phyloP scores from a whole-genome alignment of 1,140 invertebrate species.

The Trachelipus rathkii region DNA sequence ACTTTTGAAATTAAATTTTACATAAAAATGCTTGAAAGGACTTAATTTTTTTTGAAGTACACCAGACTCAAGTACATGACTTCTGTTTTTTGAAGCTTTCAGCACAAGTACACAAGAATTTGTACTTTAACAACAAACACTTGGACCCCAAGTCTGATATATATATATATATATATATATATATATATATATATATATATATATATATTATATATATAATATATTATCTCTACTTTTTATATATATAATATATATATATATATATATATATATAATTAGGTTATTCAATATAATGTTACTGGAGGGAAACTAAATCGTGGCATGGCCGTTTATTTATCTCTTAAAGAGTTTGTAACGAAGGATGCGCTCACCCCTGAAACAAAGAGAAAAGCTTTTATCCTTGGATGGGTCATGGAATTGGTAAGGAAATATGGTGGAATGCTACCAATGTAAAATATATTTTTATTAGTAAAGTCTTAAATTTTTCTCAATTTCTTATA shows the following conservation, averaged over 20 bases:
- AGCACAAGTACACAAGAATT: too few species aligned
- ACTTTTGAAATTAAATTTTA: too few species aligned
- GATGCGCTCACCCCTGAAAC: slow-evolving; percentile 67
- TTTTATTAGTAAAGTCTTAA: slow-evolving; percentile 37
- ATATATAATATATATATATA: slow-evolving; percentile 14
- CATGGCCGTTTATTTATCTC: slow-evolving; percentile 72
- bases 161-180: too few species aligned
- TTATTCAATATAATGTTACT: slow-evolving; percentile 56
- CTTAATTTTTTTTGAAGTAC: too few species aligned
- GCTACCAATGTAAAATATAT: background rate
- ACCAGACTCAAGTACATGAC: too few species aligned
- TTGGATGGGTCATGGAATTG: slow-evolving; percentile 93
- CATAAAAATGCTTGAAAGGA: too few species aligned
- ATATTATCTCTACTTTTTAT: too few species aligned
- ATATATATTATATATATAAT: slow-evolving; percentile 14
- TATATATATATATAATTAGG: slow-evolving; percentile 49
- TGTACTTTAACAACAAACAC: too few species aligned
- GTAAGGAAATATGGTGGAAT: slow-evolving; percentile 56
- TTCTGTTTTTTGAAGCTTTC: too few species aligned
- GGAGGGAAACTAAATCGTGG: slow-evolving; percentile 65
- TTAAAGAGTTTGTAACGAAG: slow-evolving; percentile 62
- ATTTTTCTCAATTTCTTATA: background rate
- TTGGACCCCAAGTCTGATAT: too few species aligned
- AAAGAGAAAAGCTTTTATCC: slow-evolving; percentile 69
- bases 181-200: background rate